Conservation (phyloP, 2,888 invertebrate species). For the Drosophila tanythrix region DNA sequence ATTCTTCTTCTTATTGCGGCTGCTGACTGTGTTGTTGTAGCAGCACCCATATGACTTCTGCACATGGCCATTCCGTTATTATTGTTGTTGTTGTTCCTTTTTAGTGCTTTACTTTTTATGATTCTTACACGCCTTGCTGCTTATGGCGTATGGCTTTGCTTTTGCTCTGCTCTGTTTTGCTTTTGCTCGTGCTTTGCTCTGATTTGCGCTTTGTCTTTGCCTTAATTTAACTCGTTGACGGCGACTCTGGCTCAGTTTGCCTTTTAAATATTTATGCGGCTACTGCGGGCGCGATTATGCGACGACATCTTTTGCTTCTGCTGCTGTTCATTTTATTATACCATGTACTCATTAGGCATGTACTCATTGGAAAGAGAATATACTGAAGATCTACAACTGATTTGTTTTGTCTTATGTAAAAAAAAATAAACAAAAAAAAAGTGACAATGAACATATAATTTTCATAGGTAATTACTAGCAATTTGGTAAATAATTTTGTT, state of each 20-base stretch:
- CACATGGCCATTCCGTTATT: conserved; percentile 40
- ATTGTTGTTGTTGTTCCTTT: conserved; percentile 21
- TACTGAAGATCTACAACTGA: not conserved
- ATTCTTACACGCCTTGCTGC: conserved; percentile 71
- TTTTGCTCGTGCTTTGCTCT: conserved; percentile 31
- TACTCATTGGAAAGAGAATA: not conserved
- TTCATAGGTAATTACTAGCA: not conserved
- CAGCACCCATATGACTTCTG: conserved; percentile 57
- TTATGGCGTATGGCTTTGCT: conserved; percentile 44
- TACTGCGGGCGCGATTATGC: conserved; percentile 32
- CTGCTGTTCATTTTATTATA: conserved; percentile 54
- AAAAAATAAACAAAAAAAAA: not conserved
- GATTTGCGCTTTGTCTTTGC: conserved; percentile 37
- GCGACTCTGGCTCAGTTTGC: conserved; percentile 42
- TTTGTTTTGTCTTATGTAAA: not conserved
- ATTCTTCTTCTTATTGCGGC: conserved; percentile 27
- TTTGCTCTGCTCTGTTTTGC: conserved; percentile 39
- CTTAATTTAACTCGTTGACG: conserved; percentile 22
- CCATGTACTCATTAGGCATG: not conserved
- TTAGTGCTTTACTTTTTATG: conserved; percentile 54
- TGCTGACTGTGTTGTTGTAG: conserved; percentile 6
- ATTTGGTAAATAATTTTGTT: not conserved
- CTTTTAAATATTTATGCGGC: conserved; percentile 58
- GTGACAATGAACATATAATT: not conserved
- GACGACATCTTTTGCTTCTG: conserved; percentile 14